phyloP scores from a whole-genome alignment of 2,797 vertebrate species.

The Halcyon chelicuti region DNA sequence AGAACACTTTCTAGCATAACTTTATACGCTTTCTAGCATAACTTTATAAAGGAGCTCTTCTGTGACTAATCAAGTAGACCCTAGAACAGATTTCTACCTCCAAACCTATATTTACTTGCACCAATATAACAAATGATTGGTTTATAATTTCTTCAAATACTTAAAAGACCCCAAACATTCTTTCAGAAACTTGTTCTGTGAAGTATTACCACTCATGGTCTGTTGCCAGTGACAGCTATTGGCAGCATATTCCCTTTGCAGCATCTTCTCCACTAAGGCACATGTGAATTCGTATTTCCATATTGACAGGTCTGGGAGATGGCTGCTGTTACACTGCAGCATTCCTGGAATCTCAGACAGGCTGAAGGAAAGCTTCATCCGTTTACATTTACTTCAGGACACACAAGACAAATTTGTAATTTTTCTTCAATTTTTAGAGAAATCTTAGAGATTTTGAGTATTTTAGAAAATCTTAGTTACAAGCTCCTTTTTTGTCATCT shows the following conservation, averaged over 20 bases:
- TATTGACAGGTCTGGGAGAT: not conserved
- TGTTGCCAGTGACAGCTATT: not conserved
- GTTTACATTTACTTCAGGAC: constrained; percentile 21
- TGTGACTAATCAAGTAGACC: not conserved
- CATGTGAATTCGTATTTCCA: rapidly evolving
- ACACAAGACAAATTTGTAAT: not conserved
- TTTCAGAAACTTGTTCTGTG: not conserved
- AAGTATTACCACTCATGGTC: rapidly evolving
- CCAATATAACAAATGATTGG: not conserved
- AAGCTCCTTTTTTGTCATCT: not conserved
- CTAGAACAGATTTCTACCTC: not conserved
- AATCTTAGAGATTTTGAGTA: not conserved
- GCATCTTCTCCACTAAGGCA: not conserved
- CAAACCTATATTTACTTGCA: not conserved
- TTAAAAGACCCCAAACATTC: not conserved
- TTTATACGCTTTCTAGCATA: not conserved
- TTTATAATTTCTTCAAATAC: not conserved
- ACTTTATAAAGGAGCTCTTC: not conserved
- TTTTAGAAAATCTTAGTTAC: not conserved
- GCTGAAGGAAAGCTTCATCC: not conserved
- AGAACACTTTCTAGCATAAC: not conserved
- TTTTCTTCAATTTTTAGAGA: not conserved
- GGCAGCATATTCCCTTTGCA: not conserved
- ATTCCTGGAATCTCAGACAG: not conserved
- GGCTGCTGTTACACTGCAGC: not conserved